A percentile compares a stretch with the other conserved stretches of the same genome.
Conservation (phyloP, 37 sponge, comb jelly and placozoan species). For the Tethya wilhelma region DNA sequence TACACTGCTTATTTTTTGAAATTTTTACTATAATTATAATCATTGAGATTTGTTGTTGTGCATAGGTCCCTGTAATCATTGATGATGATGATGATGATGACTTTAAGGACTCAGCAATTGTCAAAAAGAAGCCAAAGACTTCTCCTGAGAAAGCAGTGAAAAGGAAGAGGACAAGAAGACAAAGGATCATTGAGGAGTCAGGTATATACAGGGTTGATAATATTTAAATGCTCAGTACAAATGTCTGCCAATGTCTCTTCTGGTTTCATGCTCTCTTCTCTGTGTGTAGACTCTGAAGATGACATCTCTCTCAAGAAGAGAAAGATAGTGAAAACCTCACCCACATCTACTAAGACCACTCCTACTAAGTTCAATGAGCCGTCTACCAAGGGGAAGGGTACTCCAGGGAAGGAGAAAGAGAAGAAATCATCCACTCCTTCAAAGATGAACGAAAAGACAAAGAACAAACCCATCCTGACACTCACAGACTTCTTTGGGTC, state of each 20-base stretch:
- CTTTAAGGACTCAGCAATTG: neutral
- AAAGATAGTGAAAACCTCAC: constrained; percentile 8
- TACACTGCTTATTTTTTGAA: too few relatives aligned
- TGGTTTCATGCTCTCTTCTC: too few relatives aligned
- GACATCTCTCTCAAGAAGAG: constrained; percentile 10
- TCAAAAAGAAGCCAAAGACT: neutral
- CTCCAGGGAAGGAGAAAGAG: too few relatives aligned
- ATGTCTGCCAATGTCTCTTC: neutral
- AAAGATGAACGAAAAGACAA: neutral
- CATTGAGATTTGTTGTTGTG: too few relatives aligned
- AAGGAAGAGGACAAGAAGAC: constrained; percentile 4
- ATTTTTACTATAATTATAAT: too few relatives aligned
- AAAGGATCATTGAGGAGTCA: constrained; percentile 11
- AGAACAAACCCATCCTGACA: neutral
- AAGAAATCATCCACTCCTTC: neutral
- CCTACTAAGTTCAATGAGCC: neutral
- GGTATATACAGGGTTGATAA: neutral
- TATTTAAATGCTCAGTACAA: neutral
- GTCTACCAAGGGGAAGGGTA: neutral
- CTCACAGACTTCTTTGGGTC: constrained; percentile 60
- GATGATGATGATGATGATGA: constrained; percentile 41
- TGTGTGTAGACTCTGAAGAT: constrained; percentile 26
- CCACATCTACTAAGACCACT: constrained; percentile 1
- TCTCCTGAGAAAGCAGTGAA: neutral
- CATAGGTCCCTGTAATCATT: constrained; percentile 33